These are phyloP conservation scores for Globodera ellingtonae DNA, from an alignment of 1,140 invertebrate genomes.

Conservation along the genomic window DNA sequence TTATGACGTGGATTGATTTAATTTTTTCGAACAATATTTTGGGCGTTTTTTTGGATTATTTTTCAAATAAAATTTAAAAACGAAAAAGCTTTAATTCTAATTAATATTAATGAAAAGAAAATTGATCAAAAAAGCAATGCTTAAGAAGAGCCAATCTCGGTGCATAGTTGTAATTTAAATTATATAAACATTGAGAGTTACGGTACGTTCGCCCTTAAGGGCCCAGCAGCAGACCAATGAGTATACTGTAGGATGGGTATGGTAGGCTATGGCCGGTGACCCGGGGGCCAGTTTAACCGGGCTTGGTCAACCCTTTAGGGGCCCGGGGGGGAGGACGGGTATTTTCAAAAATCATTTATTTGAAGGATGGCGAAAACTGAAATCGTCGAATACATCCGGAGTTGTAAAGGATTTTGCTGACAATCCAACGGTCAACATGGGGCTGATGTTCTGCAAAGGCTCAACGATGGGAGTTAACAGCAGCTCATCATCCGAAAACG, in stretches of 20 bases:
- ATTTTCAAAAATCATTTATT: not conserved
- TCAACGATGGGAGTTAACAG: not conserved
- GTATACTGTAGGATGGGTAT: too few relatives aligned
- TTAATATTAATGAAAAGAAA: constrained; percentile 11
- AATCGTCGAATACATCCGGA: not conserved
- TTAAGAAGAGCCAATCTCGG: too few relatives aligned
- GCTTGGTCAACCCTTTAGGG: too few relatives aligned
- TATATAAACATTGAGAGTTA: too few relatives aligned
- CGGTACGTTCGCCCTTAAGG: too few relatives aligned
- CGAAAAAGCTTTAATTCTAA: constrained; percentile 30
- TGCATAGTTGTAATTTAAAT: too few relatives aligned
- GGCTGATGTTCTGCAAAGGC: not conserved
- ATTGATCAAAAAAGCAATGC: too few relatives aligned
- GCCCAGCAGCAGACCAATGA: too few relatives aligned
- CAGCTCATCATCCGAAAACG: not conserved
- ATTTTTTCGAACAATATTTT: not conserved
- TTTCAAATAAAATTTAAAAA: not conserved
- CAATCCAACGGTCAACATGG: constrained; percentile 4
- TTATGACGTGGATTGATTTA: too few relatives aligned
- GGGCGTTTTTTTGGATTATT: not conserved
- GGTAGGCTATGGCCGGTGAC: too few relatives aligned
- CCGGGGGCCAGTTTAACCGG: too few relatives aligned
- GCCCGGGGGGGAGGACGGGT: too few relatives aligned
- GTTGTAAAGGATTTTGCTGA: not conserved
- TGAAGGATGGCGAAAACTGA: constrained; percentile 9